Base-by-base conservation (phyloP, 2,888 invertebrate species). In the Dioctria rufipes region DNA sequence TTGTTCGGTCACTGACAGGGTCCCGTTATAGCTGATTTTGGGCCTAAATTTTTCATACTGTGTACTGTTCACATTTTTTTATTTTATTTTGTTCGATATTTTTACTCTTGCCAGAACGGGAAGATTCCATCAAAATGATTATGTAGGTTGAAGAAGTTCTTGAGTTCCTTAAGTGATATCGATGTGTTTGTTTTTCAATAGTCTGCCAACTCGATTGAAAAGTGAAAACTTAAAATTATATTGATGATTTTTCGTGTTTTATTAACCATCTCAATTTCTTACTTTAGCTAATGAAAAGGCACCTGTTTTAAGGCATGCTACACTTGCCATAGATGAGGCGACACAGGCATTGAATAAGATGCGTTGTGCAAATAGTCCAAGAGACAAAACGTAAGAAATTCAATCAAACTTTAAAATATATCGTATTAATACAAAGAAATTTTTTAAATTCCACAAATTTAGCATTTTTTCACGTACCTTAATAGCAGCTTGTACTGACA, bases 311-410 rank as follows among this genome's bases (percentile, higher is more conserved):
- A 86, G 89, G 66, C 89, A 88, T 85, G 89, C 89, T 81, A 89
- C 97, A 86, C 96, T 97, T 91, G 98, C 98, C 84, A 93, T 98
- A 87, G 98, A 98, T 91, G 98, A 98, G 91, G 98, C 98, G 81
- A 98, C 98, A 83, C 98, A 98, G 85, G 98, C 98, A 80, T 92
- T 98, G 84, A 98, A 97, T 85, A 95, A 97, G 88, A 98, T 98
- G 97, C 94, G 98, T 86, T 95, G 95, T 89, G 97, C 97, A 89
- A 96, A 95, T 88, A 89, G 88, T 83, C 93, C 93, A 83, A 92
- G 94, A 83, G 92, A 93, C 85, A 91, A 91, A 86, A 90, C 89
- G 87, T 90, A 87, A 88, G 89, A 89, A 25, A 42, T 1, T 67
- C 40, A 25, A 61, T 13, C 8, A 61, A 61, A 61, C 8, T 37